Percentiles rank a stretch among this genome's conserved stretches.
Conservation (phyloP, 2,888 invertebrate species). For the Sericinus montela region DNA sequence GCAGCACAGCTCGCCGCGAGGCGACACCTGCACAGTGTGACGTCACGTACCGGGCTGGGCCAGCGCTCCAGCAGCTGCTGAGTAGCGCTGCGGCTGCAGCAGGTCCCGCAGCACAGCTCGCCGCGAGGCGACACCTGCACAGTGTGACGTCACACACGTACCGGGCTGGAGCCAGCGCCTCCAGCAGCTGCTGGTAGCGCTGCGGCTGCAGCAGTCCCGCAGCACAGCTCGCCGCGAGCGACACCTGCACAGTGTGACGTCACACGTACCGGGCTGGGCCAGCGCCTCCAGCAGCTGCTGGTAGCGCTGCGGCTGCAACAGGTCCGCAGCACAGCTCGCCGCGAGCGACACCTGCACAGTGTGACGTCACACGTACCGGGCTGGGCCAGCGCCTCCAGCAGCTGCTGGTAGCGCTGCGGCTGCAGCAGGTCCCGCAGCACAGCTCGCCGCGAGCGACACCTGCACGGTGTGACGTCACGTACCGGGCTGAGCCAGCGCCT, state of each 20-base stretch:
- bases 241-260: constrained; percentile 82
- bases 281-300: constrained; percentile 80
- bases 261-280: neutral
- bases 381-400: neutral
- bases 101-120: constrained; percentile 85
- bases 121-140: constrained; percentile 88
- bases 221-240: no score
- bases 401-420: neutral
- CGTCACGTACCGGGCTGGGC: neutral
- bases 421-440: neutral
- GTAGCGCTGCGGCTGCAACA: constrained; percentile 85
- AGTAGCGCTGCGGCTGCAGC: constrained; percentile 81
- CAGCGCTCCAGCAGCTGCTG: constrained; percentile 57
- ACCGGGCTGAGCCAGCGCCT: neutral
- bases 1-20: neutral
- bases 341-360: neutral
- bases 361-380: neutral
- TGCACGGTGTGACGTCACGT: no score
- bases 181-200: no score
- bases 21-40: neutral
- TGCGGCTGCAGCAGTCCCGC: no score
- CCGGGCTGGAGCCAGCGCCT: no score
- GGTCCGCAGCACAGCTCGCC: constrained; percentile 37
- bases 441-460: neutral
- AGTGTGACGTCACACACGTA: no score